Conservation (phyloP, 2,888 invertebrate genomes). For the Pandemis cinnamomeana region DNA sequence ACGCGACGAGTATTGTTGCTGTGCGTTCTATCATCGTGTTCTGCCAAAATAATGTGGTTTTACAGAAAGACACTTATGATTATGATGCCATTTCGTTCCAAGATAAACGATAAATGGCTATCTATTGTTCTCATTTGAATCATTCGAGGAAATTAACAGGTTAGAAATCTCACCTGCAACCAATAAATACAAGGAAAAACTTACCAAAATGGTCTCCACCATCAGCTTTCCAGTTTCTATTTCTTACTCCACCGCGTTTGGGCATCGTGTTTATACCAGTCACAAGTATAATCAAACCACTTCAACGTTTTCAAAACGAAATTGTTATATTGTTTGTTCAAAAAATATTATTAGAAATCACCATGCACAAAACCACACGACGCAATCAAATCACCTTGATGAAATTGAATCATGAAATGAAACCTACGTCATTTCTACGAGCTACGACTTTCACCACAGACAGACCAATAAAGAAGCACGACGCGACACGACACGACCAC, state of each 20-base stretch:
- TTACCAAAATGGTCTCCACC: conserved; percentile 76
- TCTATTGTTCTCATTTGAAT: not conserved
- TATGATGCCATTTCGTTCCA: not conserved
- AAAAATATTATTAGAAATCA: not conserved
- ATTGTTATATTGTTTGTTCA: not conserved
- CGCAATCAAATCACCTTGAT: too few relatives aligned
- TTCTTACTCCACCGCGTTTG: conserved; percentile 74
- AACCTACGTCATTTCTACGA: too few relatives aligned
- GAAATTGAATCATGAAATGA: too few relatives aligned
- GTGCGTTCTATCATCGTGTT: conserved; percentile 78
- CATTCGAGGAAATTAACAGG: not conserved
- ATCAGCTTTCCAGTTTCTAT: conserved; percentile 67
- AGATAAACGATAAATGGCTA: not conserved
- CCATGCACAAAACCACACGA: not conserved
- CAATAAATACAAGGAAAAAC: conserved; percentile 39
- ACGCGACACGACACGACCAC: too few relatives aligned
- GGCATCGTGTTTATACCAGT: conserved; percentile 64
- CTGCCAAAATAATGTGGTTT: conserved; percentile 51
- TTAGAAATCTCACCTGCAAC: not conserved
- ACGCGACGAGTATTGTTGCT: conserved; percentile 76
- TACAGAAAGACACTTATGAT: not conserved
- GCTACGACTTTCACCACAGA: too few relatives aligned
- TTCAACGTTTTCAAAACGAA: not conserved
- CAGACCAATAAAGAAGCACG: too few relatives aligned
- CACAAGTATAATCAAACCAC: not conserved